These are phyloP conservation scores for Metopolophium dirhodum DNA, from an alignment of 1,140 invertebrate species.

Conservation along the genomic window DNA sequence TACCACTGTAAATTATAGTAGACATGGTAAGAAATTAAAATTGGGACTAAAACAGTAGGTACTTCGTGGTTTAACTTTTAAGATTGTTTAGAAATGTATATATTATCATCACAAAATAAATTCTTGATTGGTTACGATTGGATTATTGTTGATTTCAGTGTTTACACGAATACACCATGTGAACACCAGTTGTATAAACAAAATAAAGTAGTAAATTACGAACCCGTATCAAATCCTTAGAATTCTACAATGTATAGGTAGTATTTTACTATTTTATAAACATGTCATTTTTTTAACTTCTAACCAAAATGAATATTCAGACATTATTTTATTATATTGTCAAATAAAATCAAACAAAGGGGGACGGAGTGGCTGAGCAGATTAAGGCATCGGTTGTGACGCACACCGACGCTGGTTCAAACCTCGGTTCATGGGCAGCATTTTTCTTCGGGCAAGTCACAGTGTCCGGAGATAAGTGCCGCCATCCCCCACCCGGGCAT, in stretches of 20 bases:
- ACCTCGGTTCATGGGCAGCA: no score
- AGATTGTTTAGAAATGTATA: conserved; percentile 23
- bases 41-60: neutral
- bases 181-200: neutral
- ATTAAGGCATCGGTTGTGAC: no score
- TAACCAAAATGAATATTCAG: neutral
- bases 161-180: neutral
- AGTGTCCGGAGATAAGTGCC: no score
- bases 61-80: neutral
- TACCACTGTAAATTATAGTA: neutral
- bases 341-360: neutral
- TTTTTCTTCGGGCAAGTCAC: no score
- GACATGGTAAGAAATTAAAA: neutral
- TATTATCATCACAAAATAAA: conserved; percentile 16
- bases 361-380: no score
- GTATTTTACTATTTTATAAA: neutral
- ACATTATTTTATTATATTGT: neutral
- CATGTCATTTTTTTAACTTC: neutral
- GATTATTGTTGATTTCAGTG: neutral
- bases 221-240: no score
- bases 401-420: no score
- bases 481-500: no score
- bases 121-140: conserved; percentile 11
- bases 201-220: neutral
- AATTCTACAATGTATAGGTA: neutral